Evolutionary conservation across 2,113 vertebrate species (phyloP), one percentile per base, ranked within the genome.

Genomic region (Carassius auratus): DNA sequence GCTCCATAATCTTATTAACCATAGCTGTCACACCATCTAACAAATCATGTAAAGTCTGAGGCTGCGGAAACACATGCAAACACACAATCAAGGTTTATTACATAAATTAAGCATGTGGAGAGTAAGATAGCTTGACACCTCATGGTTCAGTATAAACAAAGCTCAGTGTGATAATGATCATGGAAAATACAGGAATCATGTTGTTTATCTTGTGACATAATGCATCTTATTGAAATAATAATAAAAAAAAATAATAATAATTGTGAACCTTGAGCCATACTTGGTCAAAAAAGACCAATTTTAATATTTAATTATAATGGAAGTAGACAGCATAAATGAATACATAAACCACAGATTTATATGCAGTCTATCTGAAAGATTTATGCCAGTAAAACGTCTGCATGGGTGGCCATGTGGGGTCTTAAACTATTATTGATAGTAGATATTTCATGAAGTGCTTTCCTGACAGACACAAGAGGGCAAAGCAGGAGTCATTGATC

Each of bases 1-100:
- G 84, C 81, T 89, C 76, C 75, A 86, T 89, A 91, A 93, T 90
- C 50, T 62, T 83, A 90, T 92, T 90, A 88, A 52, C 42, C 82
- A 74, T 87, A 84, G 86, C 55, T 42, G 84, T 84, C 82, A 75
- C 59, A 38, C 88, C 74, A 87, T 78, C 83, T 52, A 15, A 89
- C 88, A 89, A 90, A 90, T 91, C 86, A 88, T 2, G 0, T 55
- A 13, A 62, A 52, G 85, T 73, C 86, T n/a, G 85, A 86, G 84
- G 68, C 88, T 61, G 61, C 84, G 55, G 26, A 87, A 30, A 26
- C 57, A 19, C 17, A 84, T 4, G 26, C 68, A 45, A 50, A 19
- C 30, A 82, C 71, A 74, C 68, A 59, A 19, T n/a, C 36, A 15
- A 2, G 10, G 13, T 62, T 30, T 59, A 76, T 61, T 76, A 78